Conservation (phyloP, 2,888 invertebrate genomes). For the Thera britannica region DNA sequence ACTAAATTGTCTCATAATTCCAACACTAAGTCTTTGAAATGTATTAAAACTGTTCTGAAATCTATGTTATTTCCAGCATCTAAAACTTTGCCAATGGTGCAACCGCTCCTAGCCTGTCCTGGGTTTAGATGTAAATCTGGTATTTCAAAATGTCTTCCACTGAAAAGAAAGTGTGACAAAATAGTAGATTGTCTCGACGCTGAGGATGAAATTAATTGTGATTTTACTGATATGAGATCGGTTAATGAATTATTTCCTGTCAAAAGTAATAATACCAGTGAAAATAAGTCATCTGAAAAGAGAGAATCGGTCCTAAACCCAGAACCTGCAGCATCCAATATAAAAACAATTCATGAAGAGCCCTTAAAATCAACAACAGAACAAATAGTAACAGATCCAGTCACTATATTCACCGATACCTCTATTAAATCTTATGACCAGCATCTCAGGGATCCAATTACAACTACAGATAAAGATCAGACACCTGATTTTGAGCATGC, state of each 20-base stretch:
- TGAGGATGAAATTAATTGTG: conserved; percentile 92
- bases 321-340: not conserved
- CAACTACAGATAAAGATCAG: conserved; percentile 12
- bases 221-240: conserved; percentile 46
- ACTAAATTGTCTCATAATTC: too few species aligned
- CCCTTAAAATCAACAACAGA: not conserved
- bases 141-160: conserved; percentile 87
- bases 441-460: conserved; percentile 2
- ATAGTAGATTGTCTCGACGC: conserved; percentile 90
- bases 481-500: conserved; percentile 47
- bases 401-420: conserved; percentile 7
- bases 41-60: too few species aligned
- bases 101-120: conserved; percentile 87
- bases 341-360: not conserved
- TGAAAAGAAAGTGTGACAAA: conserved; percentile 88
- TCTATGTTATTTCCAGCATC: conserved; percentile 64
- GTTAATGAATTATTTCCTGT: conserved; percentile 12
- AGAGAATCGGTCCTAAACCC: conserved; percentile 24
- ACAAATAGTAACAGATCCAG: not conserved
- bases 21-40: too few species aligned
- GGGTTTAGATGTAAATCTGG: conserved; percentile 89
- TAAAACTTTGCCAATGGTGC: conserved; percentile 70
- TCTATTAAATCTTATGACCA: conserved; percentile 5
- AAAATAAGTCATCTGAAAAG: conserved; percentile 29
- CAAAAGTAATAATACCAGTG: conserved; percentile 13